Base-by-base conservation (phyloP, 2,888 invertebrate species). In the Aphidius colemani region DNA sequence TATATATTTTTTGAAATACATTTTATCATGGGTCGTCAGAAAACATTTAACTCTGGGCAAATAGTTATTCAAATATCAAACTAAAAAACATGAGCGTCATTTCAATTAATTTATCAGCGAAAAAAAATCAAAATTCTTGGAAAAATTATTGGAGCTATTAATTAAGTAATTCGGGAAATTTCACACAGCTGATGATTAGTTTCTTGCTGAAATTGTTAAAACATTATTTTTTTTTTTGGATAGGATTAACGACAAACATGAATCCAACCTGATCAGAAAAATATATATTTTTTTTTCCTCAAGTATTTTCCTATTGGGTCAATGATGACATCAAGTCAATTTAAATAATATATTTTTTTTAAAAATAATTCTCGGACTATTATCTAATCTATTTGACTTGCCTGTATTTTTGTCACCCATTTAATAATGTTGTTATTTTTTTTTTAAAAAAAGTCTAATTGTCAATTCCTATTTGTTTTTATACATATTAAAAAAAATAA, bases 341-440 rank as follows among this genome's bases (percentile, higher is more conserved):
- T 43, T 30, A 39, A 7, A 18, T 10, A 43, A 55, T 46, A 55
- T 59, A 49, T 18, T 51, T 45, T 51, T 53, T 40, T 39, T 58
- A n/a, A 44, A n/a, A 40, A n/a, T n/a, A 49, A 18, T 53, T 44
- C 13, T 7, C 11, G 30, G 30, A 10, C 51, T 30, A 41, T 11
- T 51, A 18, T 7, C 30, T 18, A 39, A 63, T 50, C 65, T 69
- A 67, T 63, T 64, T 65, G 61, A 67, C 69, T 69, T 65, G 63
- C 63, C 63, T 63, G 3, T 59, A 53, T 58, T 48, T 53, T 59
- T 53, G 49, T 50, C 30, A 59, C 53, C 53, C 58, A 63, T 39
- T 43, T 41, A 51, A 43, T 30, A 39, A 51, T 45, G 58, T 53
- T 40, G 51, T 18, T 18, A 9, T 18, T 18, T 18, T 18, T 13